Conservation (phyloP, 2,888 invertebrate genomes). For the Geotrupes spiniger region DNA sequence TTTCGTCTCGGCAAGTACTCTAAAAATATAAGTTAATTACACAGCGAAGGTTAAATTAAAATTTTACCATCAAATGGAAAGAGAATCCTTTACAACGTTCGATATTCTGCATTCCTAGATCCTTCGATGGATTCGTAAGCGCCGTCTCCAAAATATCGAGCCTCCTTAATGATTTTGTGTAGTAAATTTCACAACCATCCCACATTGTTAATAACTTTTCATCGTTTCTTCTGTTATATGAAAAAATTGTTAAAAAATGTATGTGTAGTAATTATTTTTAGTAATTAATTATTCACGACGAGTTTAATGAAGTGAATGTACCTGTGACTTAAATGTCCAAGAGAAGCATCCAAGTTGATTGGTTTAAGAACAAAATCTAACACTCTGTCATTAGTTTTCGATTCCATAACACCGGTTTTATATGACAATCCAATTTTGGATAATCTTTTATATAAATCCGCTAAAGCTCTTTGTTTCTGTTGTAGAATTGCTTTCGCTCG, state of each 20-base stretch:
- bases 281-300: neutral
- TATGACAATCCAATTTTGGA: conserved; percentile 75
- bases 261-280: neutral
- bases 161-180: conserved; percentile 68
- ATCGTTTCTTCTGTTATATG: conserved; percentile 46
- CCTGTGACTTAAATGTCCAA: conserved; percentile 54
- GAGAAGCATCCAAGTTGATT: conserved; percentile 62
- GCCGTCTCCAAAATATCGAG: conserved; percentile 62
- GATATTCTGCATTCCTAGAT: conserved; percentile 75
- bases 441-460: conserved; percentile 82
- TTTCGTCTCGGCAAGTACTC: conserved; percentile 65
- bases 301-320: conserved; percentile 23
- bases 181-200: conserved; percentile 73
- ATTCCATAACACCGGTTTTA: conserved; percentile 69
- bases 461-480: conserved; percentile 79
- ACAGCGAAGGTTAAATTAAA: conserved; percentile 7
- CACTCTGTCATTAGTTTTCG: conserved; percentile 51
- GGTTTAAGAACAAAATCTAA: conserved; percentile 68
- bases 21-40: conserved; percentile 41
- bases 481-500: conserved; percentile 78
- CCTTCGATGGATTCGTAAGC: conserved; percentile 67
- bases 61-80: conserved; percentile 68
- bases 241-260: too few relatives aligned
- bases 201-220: conserved; percentile 58
- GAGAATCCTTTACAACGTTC: conserved; percentile 86